These are phyloP conservation scores for Tribolium freemani DNA, from an alignment of 2,888 invertebrate species.

Conservation along the genomic window DNA sequence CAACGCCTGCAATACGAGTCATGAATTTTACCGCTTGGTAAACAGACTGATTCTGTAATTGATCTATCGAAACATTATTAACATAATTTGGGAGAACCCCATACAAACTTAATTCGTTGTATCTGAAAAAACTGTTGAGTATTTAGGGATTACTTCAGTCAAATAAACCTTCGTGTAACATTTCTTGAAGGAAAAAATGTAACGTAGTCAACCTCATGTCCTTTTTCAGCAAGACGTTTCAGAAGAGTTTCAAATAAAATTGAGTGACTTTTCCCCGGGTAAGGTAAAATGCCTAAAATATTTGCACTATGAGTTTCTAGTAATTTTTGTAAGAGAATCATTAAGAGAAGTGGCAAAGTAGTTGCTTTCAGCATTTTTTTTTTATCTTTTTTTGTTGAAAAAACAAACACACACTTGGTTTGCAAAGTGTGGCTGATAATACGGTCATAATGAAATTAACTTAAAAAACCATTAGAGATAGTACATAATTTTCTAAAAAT, in stretches of 20 bases:
- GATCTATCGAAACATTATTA: conserved; percentile 50
- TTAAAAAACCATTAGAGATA: too few relatives aligned
- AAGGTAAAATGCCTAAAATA: conserved; percentile 77
- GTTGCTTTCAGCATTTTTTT: too few relatives aligned
- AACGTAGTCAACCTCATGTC: conserved; percentile 78
- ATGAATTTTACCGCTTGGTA: conserved; percentile 28
- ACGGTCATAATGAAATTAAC: too few relatives aligned
- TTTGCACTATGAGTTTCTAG: conserved; percentile 8
- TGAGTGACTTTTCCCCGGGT: conserved; percentile 73
- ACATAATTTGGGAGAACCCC: conserved; percentile 50
- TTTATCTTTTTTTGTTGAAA: too few relatives aligned
- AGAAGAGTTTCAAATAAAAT: conserved; percentile 68
- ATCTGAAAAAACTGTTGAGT: conserved; percentile 42
- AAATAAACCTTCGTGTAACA: too few relatives aligned
- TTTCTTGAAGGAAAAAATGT: conserved; percentile 70
- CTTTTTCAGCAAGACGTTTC: conserved; percentile 72
- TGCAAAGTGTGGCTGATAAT: too few relatives aligned
- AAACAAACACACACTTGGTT: too few relatives aligned
- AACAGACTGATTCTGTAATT: not conserved
- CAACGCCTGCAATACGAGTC: conserved; percentile 40
- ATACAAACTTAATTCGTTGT: conserved; percentile 51
- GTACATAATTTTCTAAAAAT: too few relatives aligned
- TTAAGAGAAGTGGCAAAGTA: too few relatives aligned
- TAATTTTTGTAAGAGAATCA: too few relatives aligned
- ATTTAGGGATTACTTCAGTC: too few relatives aligned